Percentiles rank a stretch among this genome's conserved stretches.
phyloP scores from a whole-genome alignment of 2,797 vertebrate species.

The Fistularia commersonii region DNA sequence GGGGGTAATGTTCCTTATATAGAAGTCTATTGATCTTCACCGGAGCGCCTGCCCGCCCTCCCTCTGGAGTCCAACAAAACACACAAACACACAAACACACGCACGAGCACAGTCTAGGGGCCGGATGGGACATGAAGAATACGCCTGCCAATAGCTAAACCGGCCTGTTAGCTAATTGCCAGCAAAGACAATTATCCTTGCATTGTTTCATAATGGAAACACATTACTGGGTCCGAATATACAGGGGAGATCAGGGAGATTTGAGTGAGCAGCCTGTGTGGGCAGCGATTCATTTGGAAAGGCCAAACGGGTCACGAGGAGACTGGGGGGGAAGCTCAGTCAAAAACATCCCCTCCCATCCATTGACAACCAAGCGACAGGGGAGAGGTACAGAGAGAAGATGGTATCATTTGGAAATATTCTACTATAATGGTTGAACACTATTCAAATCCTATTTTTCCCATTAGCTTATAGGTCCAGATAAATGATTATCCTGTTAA shows the following conservation, averaged over 20 bases:
- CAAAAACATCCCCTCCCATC: slow-evolving; percentile 80
- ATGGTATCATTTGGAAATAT: slow-evolving; percentile 10
- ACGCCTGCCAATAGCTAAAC: slow-evolving; percentile 92
- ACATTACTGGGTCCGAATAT: slow-evolving; percentile 94
- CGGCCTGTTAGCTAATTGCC: slow-evolving; percentile 98
- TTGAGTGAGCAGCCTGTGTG: slow-evolving; percentile 83
- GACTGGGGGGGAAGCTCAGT: slow-evolving; percentile 67
- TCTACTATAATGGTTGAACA: not conserved
- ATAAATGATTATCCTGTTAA: not conserved
- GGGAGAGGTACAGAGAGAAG: slow-evolving; percentile 1
- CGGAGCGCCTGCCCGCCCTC: slow-evolving; percentile 65
- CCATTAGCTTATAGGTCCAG: not conserved
- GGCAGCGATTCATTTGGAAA: slow-evolving; percentile 86
- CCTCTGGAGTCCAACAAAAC: slow-evolving; percentile 56
- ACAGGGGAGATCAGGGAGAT: slow-evolving; percentile 88
- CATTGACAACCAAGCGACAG: slow-evolving; percentile 12
- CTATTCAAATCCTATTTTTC: no score
- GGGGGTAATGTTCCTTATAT: slow-evolving; percentile 90
- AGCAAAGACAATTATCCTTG: slow-evolving; percentile 96
- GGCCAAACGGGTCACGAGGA: slow-evolving; percentile 81
- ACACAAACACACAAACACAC: slow-evolving; percentile 42
- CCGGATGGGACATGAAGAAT: slow-evolving; percentile 84
- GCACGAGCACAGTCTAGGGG: slow-evolving; percentile 61
- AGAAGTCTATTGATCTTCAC: slow-evolving; percentile 95
- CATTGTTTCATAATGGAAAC: slow-evolving; percentile 96